Evolutionary conservation across 2,113 vertebrate species (phyloP).

Genomic region (Pterocles orientalis): DNA sequence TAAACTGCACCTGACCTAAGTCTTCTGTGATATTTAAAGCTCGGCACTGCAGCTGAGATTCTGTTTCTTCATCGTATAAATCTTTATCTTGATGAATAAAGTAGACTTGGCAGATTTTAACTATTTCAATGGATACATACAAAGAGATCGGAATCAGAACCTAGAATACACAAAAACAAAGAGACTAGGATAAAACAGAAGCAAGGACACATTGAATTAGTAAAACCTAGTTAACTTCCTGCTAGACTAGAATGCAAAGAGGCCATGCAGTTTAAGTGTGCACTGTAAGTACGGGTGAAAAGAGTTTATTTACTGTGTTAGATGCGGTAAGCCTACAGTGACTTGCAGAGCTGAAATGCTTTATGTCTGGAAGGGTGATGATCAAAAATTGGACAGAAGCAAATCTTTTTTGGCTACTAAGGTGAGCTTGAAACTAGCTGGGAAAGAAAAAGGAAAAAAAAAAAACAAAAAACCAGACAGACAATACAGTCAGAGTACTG

Average conservation of each 20-base stretch:
- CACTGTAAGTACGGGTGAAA: constrained; percentile 21
- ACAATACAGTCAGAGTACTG: constrained; percentile 19
- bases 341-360: constrained; percentile 23
- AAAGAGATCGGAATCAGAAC: constrained; percentile 97
- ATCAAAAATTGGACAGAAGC: constrained; percentile 46
- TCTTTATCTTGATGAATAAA: constrained; percentile 96
- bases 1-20: constrained; percentile 95
- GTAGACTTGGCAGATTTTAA: constrained; percentile 97
- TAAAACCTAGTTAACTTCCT: neutral
- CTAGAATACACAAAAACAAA: constrained; percentile 69
- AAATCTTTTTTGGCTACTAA: constrained; percentile 33
- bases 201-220: neutral
- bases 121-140: constrained; percentile 97
- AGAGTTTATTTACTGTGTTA: constrained; percentile 28
- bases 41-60: constrained; percentile 91
- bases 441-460: constrained; percentile 25
- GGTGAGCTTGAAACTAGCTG: constrained; percentile 42
- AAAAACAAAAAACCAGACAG: neutral
- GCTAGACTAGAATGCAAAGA: neutral
- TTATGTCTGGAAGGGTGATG: constrained; percentile 19
- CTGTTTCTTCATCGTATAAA: constrained; percentile 95
- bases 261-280: neutral
- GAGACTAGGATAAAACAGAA: neutral
- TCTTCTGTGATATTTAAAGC: constrained; percentile 98
- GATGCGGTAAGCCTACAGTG: constrained; percentile 28